Evolutionary conservation across 2,113 vertebrate species (phyloP).

Genomic region (Ctenodactylus gundi): DNA sequence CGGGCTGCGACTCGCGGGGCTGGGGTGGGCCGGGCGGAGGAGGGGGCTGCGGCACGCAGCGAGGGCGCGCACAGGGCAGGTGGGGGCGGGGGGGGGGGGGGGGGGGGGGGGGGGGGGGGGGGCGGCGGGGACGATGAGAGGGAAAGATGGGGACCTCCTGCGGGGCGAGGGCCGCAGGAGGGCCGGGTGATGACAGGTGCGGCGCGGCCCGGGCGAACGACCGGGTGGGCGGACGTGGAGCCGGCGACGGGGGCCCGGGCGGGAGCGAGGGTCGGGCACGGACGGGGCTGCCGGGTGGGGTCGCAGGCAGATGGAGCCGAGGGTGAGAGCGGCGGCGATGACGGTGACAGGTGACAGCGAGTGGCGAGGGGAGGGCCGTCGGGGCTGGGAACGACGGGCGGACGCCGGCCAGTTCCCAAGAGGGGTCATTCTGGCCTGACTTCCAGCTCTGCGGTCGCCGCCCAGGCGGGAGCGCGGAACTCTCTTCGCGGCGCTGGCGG

Average conservation of each 20-base stretch:
- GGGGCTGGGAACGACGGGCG: not conserved
- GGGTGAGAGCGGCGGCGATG: not conserved
- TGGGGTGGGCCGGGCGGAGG: not conserved
- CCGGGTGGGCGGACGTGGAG: no score
- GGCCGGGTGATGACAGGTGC: not conserved
- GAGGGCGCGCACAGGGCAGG: not conserved
- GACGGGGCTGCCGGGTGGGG: not conserved
- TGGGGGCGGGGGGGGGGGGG: not conserved
- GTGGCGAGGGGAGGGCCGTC: not conserved
- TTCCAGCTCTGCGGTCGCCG: not conserved
- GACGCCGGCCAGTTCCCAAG: not conserved
- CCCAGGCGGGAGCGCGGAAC: not conserved
- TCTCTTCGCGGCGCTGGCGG: not conserved
- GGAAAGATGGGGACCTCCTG: not conserved
- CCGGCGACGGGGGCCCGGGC: not conserved
- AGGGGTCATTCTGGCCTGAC: not conserved
- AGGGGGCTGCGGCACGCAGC: slow-evolving; percentile 18
- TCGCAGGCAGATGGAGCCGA: not conserved
- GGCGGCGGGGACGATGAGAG: not conserved
- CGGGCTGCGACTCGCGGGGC: not conserved
- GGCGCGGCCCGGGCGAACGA: no score
- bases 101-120: not conserved
- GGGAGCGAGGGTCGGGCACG: fast-evolving
- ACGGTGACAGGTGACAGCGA: not conserved
- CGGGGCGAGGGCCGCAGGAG: not conserved